A percentile compares a stretch with the other conserved stretches of the same genome.
phyloP scores from a whole-genome alignment of 2,888 invertebrate genomes.

The Alviniconcha strummeri region DNA sequence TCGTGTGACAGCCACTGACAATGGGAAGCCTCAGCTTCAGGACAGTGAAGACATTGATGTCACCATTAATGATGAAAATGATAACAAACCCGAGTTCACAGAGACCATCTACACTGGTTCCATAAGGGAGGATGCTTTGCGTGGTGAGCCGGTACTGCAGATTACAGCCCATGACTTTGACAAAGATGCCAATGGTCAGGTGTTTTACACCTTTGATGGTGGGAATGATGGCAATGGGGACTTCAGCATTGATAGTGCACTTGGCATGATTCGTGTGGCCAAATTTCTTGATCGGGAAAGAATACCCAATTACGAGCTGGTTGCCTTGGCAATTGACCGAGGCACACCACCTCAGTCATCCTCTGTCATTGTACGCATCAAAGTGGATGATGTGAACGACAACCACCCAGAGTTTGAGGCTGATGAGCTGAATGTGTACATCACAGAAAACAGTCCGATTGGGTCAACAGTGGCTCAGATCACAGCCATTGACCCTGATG shows the following conservation, averaged over 20 bases:
- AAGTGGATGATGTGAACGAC: constrained; percentile 96
- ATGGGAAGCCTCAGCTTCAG: constrained; percentile 90
- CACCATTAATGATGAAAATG: constrained; percentile 95
- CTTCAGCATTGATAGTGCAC: constrained; percentile 93
- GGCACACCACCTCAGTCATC: constrained; percentile 81
- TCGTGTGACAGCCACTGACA: constrained; percentile 92
- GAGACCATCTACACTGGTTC: constrained; percentile 89
- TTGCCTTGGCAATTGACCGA: constrained; percentile 91
- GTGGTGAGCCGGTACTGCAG: constrained; percentile 92
- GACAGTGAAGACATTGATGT: constrained; percentile 98
- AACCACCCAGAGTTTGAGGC: constrained; percentile 93
- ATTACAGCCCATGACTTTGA: constrained; percentile 94
- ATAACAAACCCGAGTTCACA: constrained; percentile 93
- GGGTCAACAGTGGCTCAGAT: constrained; percentile 95
- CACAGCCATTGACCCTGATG: constrained; percentile 93
- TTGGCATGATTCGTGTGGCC: constrained; percentile 92
- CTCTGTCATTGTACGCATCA: constrained; percentile 86
- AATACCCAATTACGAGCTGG: constrained; percentile 87
- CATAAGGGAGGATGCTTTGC: constrained; percentile 90
- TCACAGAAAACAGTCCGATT: constrained; percentile 96
- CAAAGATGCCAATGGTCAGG: constrained; percentile 89
- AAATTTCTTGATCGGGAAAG: constrained; percentile 94
- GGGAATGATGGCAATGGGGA: constrained; percentile 84
- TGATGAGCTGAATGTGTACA: constrained; percentile 89
- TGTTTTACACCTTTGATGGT: constrained; percentile 80